phyloP scores from a whole-genome alignment of 1,140 invertebrate genomes.

The Lordiphosa mommai region DNA sequence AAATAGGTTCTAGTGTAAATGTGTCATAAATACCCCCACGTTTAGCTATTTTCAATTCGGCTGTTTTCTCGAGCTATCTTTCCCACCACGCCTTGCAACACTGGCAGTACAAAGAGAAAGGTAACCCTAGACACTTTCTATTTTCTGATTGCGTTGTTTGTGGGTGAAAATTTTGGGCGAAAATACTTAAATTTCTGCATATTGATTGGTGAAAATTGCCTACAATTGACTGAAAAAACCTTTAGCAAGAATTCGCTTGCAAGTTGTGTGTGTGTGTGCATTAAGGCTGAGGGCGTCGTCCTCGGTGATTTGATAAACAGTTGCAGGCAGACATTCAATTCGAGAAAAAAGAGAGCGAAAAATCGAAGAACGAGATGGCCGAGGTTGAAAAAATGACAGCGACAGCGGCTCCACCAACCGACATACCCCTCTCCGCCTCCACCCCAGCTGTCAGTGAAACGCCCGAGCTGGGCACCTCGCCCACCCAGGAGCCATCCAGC shows the following conservation, averaged over 20 bases:
- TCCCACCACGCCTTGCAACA: not conserved
- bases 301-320: slow-evolving; percentile 22
- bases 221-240: not conserved
- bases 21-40: no score
- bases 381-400: slow-evolving; percentile 66
- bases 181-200: slow-evolving; percentile 29
- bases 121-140: slow-evolving; percentile 61
- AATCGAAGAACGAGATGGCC: slow-evolving; percentile 63
- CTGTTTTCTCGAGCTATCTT: not conserved
- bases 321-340: slow-evolving; percentile 17
- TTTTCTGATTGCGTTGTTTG: slow-evolving; percentile 72
- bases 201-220: not conserved
- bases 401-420: slow-evolving; percentile 41
- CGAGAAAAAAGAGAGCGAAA: slow-evolving; percentile 34
- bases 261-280: slow-evolving; percentile 14
- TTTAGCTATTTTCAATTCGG: no score
- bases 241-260: slow-evolving; percentile 3
- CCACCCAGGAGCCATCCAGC: slow-evolving; percentile 64
- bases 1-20: no score
- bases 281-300: slow-evolving; percentile 4
- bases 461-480: slow-evolving; percentile 60
- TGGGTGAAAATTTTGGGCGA: slow-evolving; percentile 47
- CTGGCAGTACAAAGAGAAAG: slow-evolving; percentile 12
- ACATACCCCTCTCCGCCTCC: slow-evolving; percentile 45
- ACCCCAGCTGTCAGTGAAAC: slow-evolving; percentile 17